Base-by-base conservation (phyloP, 2,797 vertebrate species). In the Uromys caudimaculatus region DNA sequence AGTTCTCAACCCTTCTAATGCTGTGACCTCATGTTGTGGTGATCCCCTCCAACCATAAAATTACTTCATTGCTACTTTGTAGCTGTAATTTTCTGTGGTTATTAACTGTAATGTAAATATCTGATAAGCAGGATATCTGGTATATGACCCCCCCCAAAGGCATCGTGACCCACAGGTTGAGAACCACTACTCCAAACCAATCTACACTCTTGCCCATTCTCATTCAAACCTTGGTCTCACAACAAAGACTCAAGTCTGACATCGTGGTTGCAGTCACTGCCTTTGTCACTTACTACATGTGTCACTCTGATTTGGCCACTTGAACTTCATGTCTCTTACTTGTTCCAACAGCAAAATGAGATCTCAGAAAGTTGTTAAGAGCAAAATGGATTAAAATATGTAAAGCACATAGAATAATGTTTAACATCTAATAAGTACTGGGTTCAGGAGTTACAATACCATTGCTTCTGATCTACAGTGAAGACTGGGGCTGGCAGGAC, bases 321-420 rank as follows among this genome's bases (percentile, higher is more conserved):
- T 91, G 81, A 50, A 38, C 69, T 3, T 10, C 75, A 10, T 79
- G 79, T 75, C 27, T 62, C 62, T 97, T 62, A 14, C 12, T 58
- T 83, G 91, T 71, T 16, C 87, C 24, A 35, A 47, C 54, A 85
- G 29, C 35, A 96, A 88, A 93, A 83, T 91, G 60, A 77, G 29
- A 69, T 92, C 64, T 78, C 24, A 90, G 83, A 71, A 75, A 56
- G 8, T 16, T 90, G 54, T 58, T 89, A 54, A 92, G 41, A 93
- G 76, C 19, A 60, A 54, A 67, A 23, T 67, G 81, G 67, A 93
- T 82, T 90, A 82, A 95, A 92, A 50, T 89, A 56, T 10, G 3
- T 32, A 60, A 69, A 21, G 13, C 6, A 60, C 12, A 64, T 6
- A 60, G 58, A 88, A 52, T 29, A 32, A 67, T 50, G 6, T 24